phyloP scores from a whole-genome alignment of 2,888 invertebrate genomes.

The Emmelina monodactyla region DNA sequence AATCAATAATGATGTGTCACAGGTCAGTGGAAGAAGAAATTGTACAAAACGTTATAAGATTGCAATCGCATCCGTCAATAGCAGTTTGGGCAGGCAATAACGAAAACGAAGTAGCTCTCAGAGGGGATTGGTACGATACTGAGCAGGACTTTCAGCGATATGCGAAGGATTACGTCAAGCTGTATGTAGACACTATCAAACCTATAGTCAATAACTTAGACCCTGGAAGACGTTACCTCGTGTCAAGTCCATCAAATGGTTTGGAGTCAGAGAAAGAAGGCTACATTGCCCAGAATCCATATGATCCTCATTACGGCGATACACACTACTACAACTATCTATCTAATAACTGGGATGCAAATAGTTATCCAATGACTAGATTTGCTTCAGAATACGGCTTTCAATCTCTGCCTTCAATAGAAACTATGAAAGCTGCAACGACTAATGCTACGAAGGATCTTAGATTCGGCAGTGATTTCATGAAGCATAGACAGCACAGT shows the following conservation, averaged over 20 bases:
- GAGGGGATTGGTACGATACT: slow-evolving; percentile 81
- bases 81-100: slow-evolving; percentile 96
- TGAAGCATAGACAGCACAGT: slow-evolving; percentile 87
- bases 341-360: slow-evolving; percentile 80
- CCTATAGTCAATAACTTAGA: slow-evolving; percentile 70
- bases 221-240: slow-evolving; percentile 72
- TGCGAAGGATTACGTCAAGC: slow-evolving; percentile 77
- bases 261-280: slow-evolving; percentile 74
- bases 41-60: slow-evolving; percentile 78
- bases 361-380: slow-evolving; percentile 79
- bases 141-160: slow-evolving; percentile 57
- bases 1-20: slow-evolving; percentile 24
- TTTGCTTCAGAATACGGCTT: slow-evolving; percentile 97
- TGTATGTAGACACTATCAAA: slow-evolving; percentile 83
- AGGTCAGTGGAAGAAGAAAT: slow-evolving; percentile 79
- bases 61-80: slow-evolving; percentile 88
- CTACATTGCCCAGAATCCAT: slow-evolving; percentile 81
- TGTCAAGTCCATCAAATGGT: slow-evolving; percentile 94
- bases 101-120: slow-evolving; percentile 92
- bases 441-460: slow-evolving; percentile 52
- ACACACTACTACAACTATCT: slow-evolving; percentile 91
- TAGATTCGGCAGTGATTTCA: slow-evolving; percentile 63
- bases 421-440: slow-evolving; percentile 70
- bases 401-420: slow-evolving; percentile 84
- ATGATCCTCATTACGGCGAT: slow-evolving; percentile 84